Evolutionary conservation across 2,888 invertebrate species (phyloP).

Genomic region (Drosophila mettleri): DNA sequence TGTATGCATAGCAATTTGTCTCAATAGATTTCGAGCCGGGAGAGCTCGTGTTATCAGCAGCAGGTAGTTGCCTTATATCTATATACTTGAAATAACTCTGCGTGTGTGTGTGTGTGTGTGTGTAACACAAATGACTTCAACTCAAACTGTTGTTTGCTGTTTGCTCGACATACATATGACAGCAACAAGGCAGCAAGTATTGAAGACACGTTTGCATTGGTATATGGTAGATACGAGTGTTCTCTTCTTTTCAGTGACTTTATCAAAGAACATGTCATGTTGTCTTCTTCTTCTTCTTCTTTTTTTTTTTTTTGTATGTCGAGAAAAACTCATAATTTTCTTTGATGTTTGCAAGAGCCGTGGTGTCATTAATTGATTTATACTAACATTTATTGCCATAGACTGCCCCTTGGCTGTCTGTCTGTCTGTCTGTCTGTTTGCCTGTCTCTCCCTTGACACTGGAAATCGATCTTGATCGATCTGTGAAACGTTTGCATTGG

Average conservation of each 20-base stretch:
- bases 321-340: slow-evolving; percentile 69
- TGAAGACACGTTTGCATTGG: slow-evolving; percentile 54
- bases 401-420: slow-evolving; percentile 11
- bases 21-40: slow-evolving; percentile 59
- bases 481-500: slow-evolving; percentile 9
- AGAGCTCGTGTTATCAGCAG: slow-evolving; percentile 61
- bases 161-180: slow-evolving; percentile 53
- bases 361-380: slow-evolving; percentile 77
- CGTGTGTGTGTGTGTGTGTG: not conserved
- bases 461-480: slow-evolving; percentile 28
- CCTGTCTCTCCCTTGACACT: slow-evolving; percentile 5
- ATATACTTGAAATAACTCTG: slow-evolving; percentile 19
- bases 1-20: slow-evolving; percentile 67
- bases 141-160: slow-evolving; percentile 60
- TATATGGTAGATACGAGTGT: not conserved
- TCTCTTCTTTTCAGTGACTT: slow-evolving; percentile 28
- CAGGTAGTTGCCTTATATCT: slow-evolving; percentile 37
- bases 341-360: slow-evolving; percentile 75
- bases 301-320: slow-evolving; percentile 29
- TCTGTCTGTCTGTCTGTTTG: not conserved
- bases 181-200: slow-evolving; percentile 22
- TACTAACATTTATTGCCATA: slow-evolving; percentile 53
- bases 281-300: not conserved
- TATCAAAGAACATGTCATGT: slow-evolving; percentile 58
- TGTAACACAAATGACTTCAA: slow-evolving; percentile 53